These are phyloP conservation scores for Apostichopus japonicus DNA, from an alignment of 35 echinoderm and acorn worm genomes.

Conservation along the genomic window DNA sequence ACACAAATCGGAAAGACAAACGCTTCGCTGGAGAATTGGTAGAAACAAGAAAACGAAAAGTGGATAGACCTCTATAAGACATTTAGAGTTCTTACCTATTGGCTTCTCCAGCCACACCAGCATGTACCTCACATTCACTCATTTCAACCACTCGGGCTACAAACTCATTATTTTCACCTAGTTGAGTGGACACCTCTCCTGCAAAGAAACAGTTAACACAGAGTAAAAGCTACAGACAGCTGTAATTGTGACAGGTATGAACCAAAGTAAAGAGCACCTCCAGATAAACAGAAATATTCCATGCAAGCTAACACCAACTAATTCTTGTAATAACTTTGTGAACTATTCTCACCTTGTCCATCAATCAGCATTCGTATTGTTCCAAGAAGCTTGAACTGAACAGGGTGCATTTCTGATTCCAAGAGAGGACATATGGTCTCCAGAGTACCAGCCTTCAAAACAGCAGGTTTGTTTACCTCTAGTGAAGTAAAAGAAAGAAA, in stretches of 20 bases:
- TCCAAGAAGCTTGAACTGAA: slow-evolving; percentile 94
- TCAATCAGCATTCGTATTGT: slow-evolving; percentile 92
- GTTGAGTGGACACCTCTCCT: slow-evolving; percentile 80
- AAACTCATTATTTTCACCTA: slow-evolving; percentile 82
- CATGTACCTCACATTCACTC: slow-evolving; percentile 86
- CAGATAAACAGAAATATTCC: neutral
- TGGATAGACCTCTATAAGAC: too few species aligned
- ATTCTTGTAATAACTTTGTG: neutral
- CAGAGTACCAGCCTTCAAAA: slow-evolving; percentile 73
- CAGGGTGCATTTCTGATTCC: slow-evolving; percentile 85
- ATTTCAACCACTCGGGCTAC: slow-evolving; percentile 83
- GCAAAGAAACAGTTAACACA: slow-evolving; percentile 7
- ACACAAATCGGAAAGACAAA: too few species aligned
- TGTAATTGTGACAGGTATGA: neutral
- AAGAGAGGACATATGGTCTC: slow-evolving; percentile 79
- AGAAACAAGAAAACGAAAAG: too few species aligned
- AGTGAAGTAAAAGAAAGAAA: slow-evolving; percentile 19
- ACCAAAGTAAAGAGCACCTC: too few species aligned
- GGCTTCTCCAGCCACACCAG: slow-evolving; percentile 93
- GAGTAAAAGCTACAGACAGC: neutral
- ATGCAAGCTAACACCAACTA: neutral
- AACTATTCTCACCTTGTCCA: slow-evolving; percentile 73
- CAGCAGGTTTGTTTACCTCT: slow-evolving; percentile 84
- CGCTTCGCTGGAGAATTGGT: too few species aligned
- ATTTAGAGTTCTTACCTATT: slow-evolving; percentile 71